These are phyloP conservation scores for Leucoma salicis DNA, from an alignment of 2,888 invertebrate species.

Conservation along the genomic window DNA sequence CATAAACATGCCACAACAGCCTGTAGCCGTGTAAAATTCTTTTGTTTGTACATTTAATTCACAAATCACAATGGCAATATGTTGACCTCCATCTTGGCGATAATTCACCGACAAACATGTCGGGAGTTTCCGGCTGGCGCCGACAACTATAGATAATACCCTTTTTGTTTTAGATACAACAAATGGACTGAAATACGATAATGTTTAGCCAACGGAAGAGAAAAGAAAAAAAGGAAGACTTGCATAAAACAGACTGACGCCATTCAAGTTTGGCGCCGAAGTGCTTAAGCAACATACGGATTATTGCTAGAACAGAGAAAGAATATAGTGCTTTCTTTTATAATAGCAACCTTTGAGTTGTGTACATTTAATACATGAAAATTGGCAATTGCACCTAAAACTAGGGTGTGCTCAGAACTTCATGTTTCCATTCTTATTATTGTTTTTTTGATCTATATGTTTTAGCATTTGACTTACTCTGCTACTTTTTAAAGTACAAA, in stretches of 20 bases:
- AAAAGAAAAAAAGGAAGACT: constrained; percentile 16
- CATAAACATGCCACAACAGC: too few relatives aligned
- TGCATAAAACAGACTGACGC: constrained; percentile 37
- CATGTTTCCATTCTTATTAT: too few relatives aligned
- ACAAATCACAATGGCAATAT: constrained; percentile 24
- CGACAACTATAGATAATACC: constrained; percentile 44
- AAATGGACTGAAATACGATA: constrained; percentile 43
- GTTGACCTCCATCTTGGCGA: constrained; percentile 51
- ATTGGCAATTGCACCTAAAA: too few relatives aligned
- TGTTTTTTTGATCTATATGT: too few relatives aligned
- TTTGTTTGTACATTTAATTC: constrained; percentile 18
- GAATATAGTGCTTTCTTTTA: too few relatives aligned
- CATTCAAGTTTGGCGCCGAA: constrained; percentile 47
- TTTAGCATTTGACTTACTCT: too few relatives aligned
- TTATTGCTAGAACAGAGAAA: too few relatives aligned
- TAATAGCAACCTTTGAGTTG: too few relatives aligned
- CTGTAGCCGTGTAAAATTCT: neutral
- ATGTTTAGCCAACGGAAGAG: constrained; percentile 18
- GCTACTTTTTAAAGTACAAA: too few relatives aligned
- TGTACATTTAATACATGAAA: too few relatives aligned
- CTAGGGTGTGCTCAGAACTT: too few relatives aligned
- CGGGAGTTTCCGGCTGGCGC: constrained; percentile 53
- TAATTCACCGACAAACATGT: constrained; percentile 46
- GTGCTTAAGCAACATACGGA: neutral
- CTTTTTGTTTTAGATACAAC: constrained; percentile 45